These are phyloP conservation scores for Hylia prasina DNA, from an alignment of 2,113 vertebrate genomes.

Conservation along the genomic window DNA sequence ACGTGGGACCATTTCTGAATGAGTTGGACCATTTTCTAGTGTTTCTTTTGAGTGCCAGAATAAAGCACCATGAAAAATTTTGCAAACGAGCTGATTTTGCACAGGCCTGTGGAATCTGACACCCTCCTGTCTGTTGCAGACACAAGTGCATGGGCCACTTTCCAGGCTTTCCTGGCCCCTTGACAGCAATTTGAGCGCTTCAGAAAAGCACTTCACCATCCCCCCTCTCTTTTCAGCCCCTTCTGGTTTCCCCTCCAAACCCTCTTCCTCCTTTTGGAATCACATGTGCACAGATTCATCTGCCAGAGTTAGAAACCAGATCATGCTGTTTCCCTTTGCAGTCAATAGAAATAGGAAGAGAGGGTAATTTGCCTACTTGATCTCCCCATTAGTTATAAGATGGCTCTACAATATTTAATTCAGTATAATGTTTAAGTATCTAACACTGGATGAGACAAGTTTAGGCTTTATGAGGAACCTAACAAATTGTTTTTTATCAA, in stretches of 20 bases:
- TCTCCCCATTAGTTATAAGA: neutral
- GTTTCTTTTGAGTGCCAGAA: neutral
- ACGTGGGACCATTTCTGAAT: neutral
- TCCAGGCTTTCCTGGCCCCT: neutral
- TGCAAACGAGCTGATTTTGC: neutral
- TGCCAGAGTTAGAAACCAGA: neutral
- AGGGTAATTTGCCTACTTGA: neutral
- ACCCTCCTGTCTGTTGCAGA: neutral
- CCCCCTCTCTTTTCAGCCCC: neutral
- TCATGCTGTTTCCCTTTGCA: neutral
- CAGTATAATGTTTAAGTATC: neutral
- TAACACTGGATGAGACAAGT: neutral
- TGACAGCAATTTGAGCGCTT: neutral
- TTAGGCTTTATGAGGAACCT: neutral
- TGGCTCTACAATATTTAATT: neutral
- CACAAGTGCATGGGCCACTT: neutral
- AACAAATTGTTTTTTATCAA: neutral
- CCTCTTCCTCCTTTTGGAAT: neutral
- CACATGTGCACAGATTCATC: neutral
- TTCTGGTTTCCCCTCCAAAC: neutral
- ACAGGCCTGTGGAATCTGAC: neutral
- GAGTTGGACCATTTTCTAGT: neutral
- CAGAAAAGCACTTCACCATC: neutral
- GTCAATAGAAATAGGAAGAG: neutral
- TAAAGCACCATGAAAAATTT: neutral